Conservation (phyloP, 2,113 vertebrate species). For the Onychostoma macrolepis region DNA sequence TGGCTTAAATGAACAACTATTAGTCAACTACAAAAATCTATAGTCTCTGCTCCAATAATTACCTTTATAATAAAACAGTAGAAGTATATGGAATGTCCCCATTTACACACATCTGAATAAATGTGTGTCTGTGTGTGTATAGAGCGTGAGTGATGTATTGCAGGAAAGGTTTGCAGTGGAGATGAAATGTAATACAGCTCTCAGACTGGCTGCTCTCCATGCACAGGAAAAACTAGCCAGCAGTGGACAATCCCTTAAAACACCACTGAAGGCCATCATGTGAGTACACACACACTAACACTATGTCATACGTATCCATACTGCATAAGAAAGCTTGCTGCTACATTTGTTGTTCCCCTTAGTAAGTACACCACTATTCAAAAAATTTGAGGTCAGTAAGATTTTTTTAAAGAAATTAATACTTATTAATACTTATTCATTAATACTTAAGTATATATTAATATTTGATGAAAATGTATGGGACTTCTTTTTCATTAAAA, state of each 20-base stretch:
- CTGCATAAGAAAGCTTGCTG: not conserved
- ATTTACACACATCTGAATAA: not conserved
- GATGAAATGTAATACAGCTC: slow-evolving; percentile 92
- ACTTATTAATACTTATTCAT: not conserved
- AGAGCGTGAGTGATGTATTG: slow-evolving; percentile 95
- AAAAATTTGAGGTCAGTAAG: not conserved
- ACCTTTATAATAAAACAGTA: not conserved
- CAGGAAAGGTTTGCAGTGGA: slow-evolving; percentile 94
- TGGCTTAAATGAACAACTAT: not conserved
- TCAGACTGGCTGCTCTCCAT: slow-evolving; percentile 90
- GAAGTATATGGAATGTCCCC: not conserved
- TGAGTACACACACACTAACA: slow-evolving; percentile 72
- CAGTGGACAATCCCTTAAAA: slow-evolving; percentile 88
- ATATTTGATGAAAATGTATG: too few species aligned
- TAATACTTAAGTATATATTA: not conserved
- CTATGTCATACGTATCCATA: not conserved
- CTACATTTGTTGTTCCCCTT: not conserved
- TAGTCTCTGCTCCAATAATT: not conserved
- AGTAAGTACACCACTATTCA: not conserved
- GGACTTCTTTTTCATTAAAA: too few species aligned
- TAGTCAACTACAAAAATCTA: too few species aligned
- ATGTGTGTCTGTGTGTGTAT: slow-evolving; percentile 45
- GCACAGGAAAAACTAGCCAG: slow-evolving; percentile 89
- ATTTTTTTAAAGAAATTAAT: not conserved
- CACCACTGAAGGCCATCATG: slow-evolving; percentile 91